Conservation (phyloP, 1,140 invertebrate genomes). For the Teleogryllus occipitalis region DNA sequence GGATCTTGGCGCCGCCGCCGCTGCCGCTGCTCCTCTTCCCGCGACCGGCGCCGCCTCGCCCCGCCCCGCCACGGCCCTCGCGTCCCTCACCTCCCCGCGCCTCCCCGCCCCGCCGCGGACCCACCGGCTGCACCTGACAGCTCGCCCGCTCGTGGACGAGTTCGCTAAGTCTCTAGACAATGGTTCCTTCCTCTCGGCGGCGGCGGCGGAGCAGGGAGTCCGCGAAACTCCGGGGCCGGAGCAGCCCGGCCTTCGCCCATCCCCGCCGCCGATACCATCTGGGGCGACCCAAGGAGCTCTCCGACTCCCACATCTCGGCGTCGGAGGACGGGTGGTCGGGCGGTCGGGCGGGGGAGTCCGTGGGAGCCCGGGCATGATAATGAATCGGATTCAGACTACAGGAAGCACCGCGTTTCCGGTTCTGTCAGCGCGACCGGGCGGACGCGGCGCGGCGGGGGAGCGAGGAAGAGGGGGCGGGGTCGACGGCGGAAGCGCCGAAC, state of each 20-base stretch:
- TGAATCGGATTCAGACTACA: slow-evolving; percentile 1
- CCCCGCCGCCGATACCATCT: background rate
- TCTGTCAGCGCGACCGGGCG: background rate
- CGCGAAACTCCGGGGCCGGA: background rate
- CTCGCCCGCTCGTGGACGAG: background rate
- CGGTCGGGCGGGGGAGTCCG: too few species aligned
- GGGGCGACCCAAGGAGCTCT: slow-evolving; percentile 2
- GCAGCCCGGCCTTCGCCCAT: background rate
- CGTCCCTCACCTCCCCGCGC: too few species aligned
- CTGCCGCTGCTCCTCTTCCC: background rate
- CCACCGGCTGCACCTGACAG: background rate
- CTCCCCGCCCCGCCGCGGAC: too few species aligned
- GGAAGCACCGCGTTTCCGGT: background rate
- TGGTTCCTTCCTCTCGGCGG: background rate
- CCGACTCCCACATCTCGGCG: background rate
- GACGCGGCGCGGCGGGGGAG: too few species aligned
- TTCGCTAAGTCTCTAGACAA: background rate
- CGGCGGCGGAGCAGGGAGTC: background rate
- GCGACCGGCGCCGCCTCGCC: background rate
- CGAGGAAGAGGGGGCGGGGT: background rate
- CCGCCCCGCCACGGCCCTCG: too few species aligned
- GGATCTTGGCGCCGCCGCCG: too few species aligned
- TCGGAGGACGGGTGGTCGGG: too few species aligned
- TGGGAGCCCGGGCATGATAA: background rate
- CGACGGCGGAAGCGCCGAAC: background rate